Conservation (phyloP, 2,113 vertebrate genomes). For the Anseranas semipalmata region DNA sequence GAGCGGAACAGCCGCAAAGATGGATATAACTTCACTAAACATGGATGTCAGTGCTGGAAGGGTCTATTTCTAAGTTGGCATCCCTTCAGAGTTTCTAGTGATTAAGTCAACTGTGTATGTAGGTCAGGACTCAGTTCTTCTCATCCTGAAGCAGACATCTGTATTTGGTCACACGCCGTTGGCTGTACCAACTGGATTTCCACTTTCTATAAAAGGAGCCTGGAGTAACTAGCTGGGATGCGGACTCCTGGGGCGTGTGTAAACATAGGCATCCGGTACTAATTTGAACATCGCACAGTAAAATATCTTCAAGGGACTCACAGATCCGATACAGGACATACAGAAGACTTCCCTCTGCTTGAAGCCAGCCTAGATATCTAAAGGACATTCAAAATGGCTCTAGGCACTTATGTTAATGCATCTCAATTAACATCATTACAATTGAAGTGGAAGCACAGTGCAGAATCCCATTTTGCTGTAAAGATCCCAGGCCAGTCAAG, state of each 20-base stretch:
- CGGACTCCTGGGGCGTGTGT: background rate
- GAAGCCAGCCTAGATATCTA: background rate
- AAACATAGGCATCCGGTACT: background rate
- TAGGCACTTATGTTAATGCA: background rate
- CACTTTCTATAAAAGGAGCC: background rate
- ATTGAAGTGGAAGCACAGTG: background rate
- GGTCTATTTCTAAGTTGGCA: background rate
- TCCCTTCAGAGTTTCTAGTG: background rate
- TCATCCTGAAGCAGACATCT: background rate
- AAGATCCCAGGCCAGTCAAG: background rate
- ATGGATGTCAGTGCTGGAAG: accelerated
- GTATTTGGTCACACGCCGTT: background rate
- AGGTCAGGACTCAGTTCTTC: background rate
- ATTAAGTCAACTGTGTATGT: accelerated
- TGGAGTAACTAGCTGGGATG: background rate
- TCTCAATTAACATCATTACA: background rate
- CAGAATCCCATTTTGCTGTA: background rate
- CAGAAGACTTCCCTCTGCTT: background rate
- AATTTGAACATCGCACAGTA: background rate
- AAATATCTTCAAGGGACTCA: background rate
- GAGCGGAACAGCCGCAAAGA: background rate
- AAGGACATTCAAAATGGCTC: background rate
- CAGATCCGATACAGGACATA: background rate
- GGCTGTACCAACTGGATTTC: background rate
- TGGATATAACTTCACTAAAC: background rate